Percentiles rank a stretch among this genome's conserved stretches.
These are phyloP conservation scores for Belonocnema kinseyi DNA, from an alignment of 1,140 invertebrate species.

Conservation along the genomic window DNA sequence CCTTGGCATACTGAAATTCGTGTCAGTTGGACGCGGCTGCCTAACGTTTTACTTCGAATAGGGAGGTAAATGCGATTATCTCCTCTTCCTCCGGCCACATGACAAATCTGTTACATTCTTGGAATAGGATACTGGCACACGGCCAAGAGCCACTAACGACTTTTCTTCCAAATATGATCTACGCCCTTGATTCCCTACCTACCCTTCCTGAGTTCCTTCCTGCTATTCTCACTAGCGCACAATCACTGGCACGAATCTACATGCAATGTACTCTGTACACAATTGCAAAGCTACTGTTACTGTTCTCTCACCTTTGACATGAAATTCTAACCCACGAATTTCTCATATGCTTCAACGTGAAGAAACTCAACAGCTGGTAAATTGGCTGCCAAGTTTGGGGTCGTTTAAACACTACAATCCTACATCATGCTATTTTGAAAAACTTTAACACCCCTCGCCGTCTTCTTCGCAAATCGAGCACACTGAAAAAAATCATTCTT, in stretches of 20 bases:
- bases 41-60: constrained; percentile 64
- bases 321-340: constrained; percentile 33
- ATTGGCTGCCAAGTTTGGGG: background rate
- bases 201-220: constrained; percentile 33
- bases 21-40: constrained; percentile 58
- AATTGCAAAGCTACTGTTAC: background rate
- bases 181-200: constrained; percentile 49
- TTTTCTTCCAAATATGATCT: constrained; percentile 69
- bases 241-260: constrained; percentile 31
- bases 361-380: background rate
- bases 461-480: too few species aligned
- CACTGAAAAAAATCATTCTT: too few species aligned
- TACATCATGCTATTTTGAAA: too few species aligned
- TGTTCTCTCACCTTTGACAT: constrained; percentile 14
- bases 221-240: background rate
- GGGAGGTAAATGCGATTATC: constrained; percentile 66
- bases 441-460: too few species aligned
- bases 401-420: too few species aligned
- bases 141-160: constrained; percentile 65
- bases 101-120: constrained; percentile 71
- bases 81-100: constrained; percentile 56
- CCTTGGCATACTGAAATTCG: constrained; percentile 68
- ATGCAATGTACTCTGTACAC: background rate
- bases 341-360: background rate
- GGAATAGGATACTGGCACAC: constrained; percentile 66